Conservation (phyloP, 2,797 vertebrate genomes). For the Diglossa cyanea region DNA sequence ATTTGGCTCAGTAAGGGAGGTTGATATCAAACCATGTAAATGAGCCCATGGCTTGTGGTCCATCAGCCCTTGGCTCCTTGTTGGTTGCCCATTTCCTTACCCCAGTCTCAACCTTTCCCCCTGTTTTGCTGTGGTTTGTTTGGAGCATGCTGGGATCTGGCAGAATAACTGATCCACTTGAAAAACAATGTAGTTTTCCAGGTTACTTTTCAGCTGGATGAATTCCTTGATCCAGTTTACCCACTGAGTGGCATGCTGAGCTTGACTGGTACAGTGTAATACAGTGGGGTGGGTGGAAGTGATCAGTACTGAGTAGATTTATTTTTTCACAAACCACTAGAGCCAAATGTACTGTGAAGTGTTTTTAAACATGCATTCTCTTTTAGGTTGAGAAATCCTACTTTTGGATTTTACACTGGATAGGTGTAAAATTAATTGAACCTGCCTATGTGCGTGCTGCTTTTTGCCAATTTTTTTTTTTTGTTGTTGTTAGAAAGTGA, state of each 20-base stretch:
- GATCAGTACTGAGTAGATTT: neutral
- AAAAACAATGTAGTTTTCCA: neutral
- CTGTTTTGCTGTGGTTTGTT: neutral
- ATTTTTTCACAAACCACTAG: neutral
- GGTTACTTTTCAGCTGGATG: neutral
- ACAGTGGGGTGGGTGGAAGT: neutral
- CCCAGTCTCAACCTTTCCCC: neutral
- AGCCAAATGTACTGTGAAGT: neutral
- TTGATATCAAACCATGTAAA: neutral
- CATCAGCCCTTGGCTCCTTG: neutral
- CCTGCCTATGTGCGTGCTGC: rapidly evolving
- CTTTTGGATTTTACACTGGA: neutral
- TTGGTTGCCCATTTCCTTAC: neutral
- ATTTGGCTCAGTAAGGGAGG: neutral
- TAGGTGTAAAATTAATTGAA: neutral
- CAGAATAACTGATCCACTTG: neutral
- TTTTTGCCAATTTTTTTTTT: neutral
- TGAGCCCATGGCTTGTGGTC: neutral
- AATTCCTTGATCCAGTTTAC: neutral
- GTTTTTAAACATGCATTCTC: neutral
- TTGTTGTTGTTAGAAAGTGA: neutral
- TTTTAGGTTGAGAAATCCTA: neutral
- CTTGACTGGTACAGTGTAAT: neutral
- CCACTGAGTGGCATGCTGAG: rapidly evolving
- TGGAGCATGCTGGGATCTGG: neutral